These are phyloP conservation scores for Sebastes variabilis DNA, from an alignment of 2,797 vertebrate genomes.

Conservation along the genomic window DNA sequence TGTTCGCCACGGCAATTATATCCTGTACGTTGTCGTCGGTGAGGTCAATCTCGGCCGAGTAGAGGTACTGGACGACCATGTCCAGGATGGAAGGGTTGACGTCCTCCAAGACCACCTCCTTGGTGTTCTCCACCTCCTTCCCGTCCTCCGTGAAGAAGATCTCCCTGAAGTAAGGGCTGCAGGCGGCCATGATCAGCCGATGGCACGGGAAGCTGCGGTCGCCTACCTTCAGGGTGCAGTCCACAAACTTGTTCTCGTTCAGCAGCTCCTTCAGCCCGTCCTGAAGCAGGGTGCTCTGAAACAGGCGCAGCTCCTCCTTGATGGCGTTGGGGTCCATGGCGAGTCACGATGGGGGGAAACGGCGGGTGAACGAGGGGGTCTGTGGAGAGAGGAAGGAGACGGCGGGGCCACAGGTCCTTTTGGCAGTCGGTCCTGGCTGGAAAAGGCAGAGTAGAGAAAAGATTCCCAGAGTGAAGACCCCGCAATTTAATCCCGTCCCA, in stretches of 20 bases:
- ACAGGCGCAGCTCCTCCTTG: constrained; percentile 96
- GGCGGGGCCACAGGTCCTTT: constrained; percentile 79
- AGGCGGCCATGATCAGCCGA: constrained; percentile 95
- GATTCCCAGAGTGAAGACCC: constrained; percentile 84
- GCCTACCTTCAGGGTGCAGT: constrained; percentile 96
- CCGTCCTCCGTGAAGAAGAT: constrained; percentile 95
- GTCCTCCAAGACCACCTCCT: constrained; percentile 92
- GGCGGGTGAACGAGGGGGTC: constrained; percentile 21
- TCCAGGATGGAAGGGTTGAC: constrained; percentile 91
- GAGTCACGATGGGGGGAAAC: constrained; percentile 26
- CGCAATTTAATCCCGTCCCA: constrained; percentile 90
- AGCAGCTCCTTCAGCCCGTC: constrained; percentile 97
- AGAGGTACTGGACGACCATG: constrained; percentile 94
- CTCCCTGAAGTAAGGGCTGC: constrained; percentile 99
- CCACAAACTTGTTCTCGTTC: constrained; percentile 98
- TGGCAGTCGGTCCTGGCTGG: constrained; percentile 85
- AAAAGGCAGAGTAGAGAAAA: constrained; percentile 90
- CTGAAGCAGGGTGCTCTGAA: constrained; percentile 98
- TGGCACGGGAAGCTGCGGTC: constrained; percentile 96
- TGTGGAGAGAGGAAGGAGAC: constrained; percentile 71
- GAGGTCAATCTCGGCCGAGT: constrained; percentile 96
- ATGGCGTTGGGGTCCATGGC: constrained; percentile 94
- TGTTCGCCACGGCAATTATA: constrained; percentile 95
- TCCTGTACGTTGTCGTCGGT: constrained; percentile 96
- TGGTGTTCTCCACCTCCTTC: constrained; percentile 89